Conservation (phyloP, 1,140 invertebrate genomes). For the Lineus longissimus region DNA sequence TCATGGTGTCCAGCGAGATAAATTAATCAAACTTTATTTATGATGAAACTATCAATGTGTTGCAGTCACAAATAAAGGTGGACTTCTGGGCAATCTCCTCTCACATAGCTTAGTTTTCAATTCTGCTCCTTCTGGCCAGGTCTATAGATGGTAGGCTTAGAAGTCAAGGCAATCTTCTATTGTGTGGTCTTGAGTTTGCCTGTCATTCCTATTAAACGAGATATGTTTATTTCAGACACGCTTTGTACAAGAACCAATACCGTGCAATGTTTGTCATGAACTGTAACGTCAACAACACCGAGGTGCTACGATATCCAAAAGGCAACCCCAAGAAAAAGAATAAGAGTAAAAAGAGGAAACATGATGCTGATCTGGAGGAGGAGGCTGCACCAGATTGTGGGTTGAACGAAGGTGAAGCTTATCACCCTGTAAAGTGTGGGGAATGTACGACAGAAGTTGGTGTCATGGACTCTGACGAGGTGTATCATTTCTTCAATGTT, state of each 20-base stretch:
- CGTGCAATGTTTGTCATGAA: slow-evolving; percentile 67
- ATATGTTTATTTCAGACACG: slow-evolving; percentile 54
- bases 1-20: too few relatives aligned
- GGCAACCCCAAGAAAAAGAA: slow-evolving; percentile 29
- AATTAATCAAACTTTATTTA: too few relatives aligned
- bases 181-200: too few relatives aligned
- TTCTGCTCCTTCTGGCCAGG: too few relatives aligned
- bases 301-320: slow-evolving; percentile 53
- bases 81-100: too few relatives aligned
- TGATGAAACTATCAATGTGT: too few relatives aligned
- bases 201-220: too few relatives aligned
- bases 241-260: slow-evolving; percentile 60
- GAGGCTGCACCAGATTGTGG: background rate
- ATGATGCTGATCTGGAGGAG: background rate
- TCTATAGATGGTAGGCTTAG: too few relatives aligned
- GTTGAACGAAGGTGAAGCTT: slow-evolving; percentile 44
- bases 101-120: too few relatives aligned
- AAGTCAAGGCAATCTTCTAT: too few relatives aligned
- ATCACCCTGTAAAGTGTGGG: slow-evolving; percentile 60
- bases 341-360: slow-evolving; percentile 26
- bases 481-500: slow-evolving; percentile 68
- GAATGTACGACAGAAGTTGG: slow-evolving; percentile 62
- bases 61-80: too few relatives aligned
- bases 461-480: slow-evolving; percentile 62
- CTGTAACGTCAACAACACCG: slow-evolving; percentile 55